Conservation (phyloP, 2,888 invertebrate species). For the Acanthosepion esculentum region DNA sequence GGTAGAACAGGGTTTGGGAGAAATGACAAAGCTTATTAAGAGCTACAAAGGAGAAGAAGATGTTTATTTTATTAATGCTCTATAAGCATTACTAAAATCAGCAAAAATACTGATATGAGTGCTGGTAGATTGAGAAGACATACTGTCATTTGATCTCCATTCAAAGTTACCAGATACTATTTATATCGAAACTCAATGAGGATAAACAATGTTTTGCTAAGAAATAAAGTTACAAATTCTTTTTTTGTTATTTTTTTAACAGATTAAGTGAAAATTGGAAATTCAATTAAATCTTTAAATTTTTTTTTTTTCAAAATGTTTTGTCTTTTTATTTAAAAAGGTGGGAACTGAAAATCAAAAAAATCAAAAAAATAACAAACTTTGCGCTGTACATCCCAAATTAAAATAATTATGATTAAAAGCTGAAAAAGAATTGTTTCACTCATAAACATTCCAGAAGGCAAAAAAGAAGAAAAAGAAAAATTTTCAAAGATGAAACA, state of each 20-base stretch:
- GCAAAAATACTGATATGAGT: no score
- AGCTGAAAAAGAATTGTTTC: neutral
- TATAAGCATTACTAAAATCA: no score
- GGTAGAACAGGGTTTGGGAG: no score
- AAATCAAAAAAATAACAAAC: neutral
- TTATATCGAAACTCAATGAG: neutral
- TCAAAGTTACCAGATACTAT: neutral
- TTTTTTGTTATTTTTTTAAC: neutral
- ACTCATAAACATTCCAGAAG: neutral
- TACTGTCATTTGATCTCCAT: no score
- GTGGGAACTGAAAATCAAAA: no score
- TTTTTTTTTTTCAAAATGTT: neutral
- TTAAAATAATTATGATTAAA: neutral
- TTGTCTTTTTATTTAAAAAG: no score
- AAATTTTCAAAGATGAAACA: neutral
- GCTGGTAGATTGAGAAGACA: no score
- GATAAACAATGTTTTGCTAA: neutral
- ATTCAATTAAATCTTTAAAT: neutral
- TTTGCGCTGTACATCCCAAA: neutral
- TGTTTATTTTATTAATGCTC: no score
- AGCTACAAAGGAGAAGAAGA: no score
- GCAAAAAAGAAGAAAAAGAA: neutral
- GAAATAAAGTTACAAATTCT: neutral
- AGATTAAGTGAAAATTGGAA: neutral
- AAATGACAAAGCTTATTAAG: no score